Conservation (phyloP, 2,797 vertebrate genomes). For the Hydrocynus forskahlii region DNA sequence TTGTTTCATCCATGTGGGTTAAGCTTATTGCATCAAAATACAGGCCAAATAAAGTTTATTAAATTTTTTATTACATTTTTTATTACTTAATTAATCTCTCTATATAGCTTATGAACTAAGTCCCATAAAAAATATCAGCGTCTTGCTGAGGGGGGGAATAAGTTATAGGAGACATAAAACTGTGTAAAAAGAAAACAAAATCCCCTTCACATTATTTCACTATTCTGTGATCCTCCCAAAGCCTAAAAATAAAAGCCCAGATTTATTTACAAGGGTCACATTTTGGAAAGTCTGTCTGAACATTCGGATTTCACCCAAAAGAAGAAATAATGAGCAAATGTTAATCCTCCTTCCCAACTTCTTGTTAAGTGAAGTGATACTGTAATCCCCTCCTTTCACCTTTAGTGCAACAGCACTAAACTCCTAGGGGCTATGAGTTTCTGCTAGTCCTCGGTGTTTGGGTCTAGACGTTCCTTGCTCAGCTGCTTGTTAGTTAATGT, state of each 20-base stretch:
- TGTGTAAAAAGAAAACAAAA: conserved; percentile 4
- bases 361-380: background rate
- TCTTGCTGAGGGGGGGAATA: background rate
- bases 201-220: conserved; percentile 18
- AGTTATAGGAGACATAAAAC: background rate
- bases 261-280: conserved; percentile 36
- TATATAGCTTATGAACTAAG: background rate
- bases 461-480: conserved; percentile 60
- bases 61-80: no score
- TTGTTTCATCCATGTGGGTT: background rate
- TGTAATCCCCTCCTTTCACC: background rate
- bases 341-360: background rate
- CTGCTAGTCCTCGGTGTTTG: conserved; percentile 40
- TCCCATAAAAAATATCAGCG: background rate
- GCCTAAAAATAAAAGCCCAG: background rate
- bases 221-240: background rate
- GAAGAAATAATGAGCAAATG: background rate
- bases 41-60: background rate
- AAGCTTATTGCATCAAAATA: conserved; percentile 10
- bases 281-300: conserved; percentile 19
- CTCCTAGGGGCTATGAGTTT: background rate
- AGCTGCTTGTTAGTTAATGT: conserved; percentile 76
- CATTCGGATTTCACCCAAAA: conserved; percentile 6
- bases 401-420: background rate
- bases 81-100: background rate